phyloP scores from a whole-genome alignment of 2,888 invertebrate species.

The Caenorhabditis sp. region DNA sequence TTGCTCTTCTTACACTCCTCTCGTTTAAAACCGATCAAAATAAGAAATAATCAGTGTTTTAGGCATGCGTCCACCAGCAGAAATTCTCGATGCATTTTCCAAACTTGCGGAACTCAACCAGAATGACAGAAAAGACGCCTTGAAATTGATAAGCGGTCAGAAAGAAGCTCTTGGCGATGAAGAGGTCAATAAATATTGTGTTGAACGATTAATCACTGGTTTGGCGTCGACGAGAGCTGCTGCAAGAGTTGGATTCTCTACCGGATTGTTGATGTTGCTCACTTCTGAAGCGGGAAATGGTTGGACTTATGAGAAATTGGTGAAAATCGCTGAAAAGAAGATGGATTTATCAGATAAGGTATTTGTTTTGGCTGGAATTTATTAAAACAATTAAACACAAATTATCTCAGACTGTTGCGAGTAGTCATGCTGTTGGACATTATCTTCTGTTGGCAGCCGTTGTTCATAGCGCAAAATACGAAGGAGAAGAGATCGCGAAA shows the following conservation, averaged over 20 bases:
- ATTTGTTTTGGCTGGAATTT: not conserved
- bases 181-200: slow-evolving; percentile 39
- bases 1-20: too few relatives aligned
- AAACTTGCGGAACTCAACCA: slow-evolving; percentile 50
- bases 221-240: slow-evolving; percentile 50
- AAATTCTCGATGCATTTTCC: slow-evolving; percentile 48
- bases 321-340: slow-evolving; percentile 44
- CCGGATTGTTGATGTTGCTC: slow-evolving; percentile 28
- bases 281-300: slow-evolving; percentile 16
- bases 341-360: slow-evolving; percentile 49
- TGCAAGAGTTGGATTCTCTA: slow-evolving; percentile 47
- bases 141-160: slow-evolving; percentile 23
- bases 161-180: slow-evolving; percentile 37
- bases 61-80: slow-evolving; percentile 44
- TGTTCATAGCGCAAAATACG: slow-evolving; percentile 13
- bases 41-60: not conserved
- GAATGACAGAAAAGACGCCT: slow-evolving; percentile 31
- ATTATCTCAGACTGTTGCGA: slow-evolving; percentile 23
- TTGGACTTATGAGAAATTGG: slow-evolving; percentile 42
- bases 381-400: too few relatives aligned
- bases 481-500: slow-evolving; percentile 15
- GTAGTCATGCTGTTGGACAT: slow-evolving; percentile 46
- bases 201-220: slow-evolving; percentile 50
- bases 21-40: too few relatives aligned
- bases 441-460: slow-evolving; percentile 37